These are phyloP conservation scores for Oscheius sp. DNA, from an alignment of 2,888 invertebrate species.

Conservation along the genomic window DNA sequence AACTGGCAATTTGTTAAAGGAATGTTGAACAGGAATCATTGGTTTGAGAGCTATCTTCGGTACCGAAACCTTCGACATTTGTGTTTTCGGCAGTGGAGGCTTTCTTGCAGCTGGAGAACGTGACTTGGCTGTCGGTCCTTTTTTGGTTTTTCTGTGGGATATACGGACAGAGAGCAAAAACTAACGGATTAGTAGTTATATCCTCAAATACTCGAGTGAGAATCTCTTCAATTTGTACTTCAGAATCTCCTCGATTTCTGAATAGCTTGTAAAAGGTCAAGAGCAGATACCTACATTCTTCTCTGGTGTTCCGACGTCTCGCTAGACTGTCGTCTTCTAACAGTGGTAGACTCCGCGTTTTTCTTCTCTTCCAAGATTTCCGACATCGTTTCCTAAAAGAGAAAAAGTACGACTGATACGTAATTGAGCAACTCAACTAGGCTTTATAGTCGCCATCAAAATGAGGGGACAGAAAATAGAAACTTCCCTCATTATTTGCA, in stretches of 20 bases:
- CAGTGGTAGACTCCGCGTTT: background rate
- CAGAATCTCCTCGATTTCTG: conserved; percentile 15
- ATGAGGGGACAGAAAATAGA: no score
- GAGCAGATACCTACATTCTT: conserved; percentile 2
- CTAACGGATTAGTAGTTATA: conserved; percentile 9
- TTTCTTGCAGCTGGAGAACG: background rate
- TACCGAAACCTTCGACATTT: no score
- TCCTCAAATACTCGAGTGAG: conserved; percentile 21
- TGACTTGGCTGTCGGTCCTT: conserved; percentile 9
- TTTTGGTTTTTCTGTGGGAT: background rate
- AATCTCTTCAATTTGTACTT: conserved; percentile 21
- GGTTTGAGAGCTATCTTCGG: no score
- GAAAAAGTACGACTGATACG: no score
- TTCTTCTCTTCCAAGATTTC: background rate
- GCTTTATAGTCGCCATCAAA: no score
- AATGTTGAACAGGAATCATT: no score
- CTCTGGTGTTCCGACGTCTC: conserved; percentile 7
- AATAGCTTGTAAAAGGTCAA: background rate
- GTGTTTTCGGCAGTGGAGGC: background rate
- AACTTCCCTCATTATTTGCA: background rate
- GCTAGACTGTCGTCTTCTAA: background rate
- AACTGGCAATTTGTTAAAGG: no score
- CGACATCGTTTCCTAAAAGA: background rate
- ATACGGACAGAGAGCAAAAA: background rate
- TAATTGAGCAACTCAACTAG: no score